Evolutionary conservation across 2,888 invertebrate species (phyloP).

Genomic region (Timandra comae): DNA sequence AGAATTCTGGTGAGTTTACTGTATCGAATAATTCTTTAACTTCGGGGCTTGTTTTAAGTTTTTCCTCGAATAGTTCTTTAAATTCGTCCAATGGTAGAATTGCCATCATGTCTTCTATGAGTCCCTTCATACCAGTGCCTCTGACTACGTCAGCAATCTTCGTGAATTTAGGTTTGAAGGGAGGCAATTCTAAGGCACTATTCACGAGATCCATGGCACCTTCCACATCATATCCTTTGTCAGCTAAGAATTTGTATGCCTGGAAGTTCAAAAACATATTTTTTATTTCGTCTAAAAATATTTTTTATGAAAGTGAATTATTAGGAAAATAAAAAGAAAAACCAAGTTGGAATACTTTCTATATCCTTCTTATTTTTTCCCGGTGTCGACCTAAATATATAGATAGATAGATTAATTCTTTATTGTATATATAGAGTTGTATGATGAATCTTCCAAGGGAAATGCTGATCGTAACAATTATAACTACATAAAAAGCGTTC

Average conservation of each 20-base stretch:
- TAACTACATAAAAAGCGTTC: no score
- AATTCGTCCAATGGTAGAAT: conserved; percentile 33
- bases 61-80: conserved; percentile 33
- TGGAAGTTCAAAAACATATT: conserved; percentile 21
- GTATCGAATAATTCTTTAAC: conserved; percentile 30
- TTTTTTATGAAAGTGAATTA: no score
- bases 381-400: no score
- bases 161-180: conserved; percentile 21
- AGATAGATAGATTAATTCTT: no score
- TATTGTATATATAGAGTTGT: no score
- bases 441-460: no score
- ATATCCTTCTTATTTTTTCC: no score
- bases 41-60: conserved; percentile 31
- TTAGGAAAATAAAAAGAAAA: no score
- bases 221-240: conserved; percentile 35
- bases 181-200: conserved; percentile 24
- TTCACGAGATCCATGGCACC: conserved; percentile 29
- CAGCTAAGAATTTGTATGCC: conserved; percentile 28
- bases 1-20: conserved; percentile 35
- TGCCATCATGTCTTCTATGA: conserved; percentile 30
- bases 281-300: no score
- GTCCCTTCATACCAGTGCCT: conserved; percentile 26
- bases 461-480: no score
- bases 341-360: no score
- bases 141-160: conserved; percentile 5